Conservation (phyloP, 2,797 vertebrate species). For the Gallinago nigripennis region DNA sequence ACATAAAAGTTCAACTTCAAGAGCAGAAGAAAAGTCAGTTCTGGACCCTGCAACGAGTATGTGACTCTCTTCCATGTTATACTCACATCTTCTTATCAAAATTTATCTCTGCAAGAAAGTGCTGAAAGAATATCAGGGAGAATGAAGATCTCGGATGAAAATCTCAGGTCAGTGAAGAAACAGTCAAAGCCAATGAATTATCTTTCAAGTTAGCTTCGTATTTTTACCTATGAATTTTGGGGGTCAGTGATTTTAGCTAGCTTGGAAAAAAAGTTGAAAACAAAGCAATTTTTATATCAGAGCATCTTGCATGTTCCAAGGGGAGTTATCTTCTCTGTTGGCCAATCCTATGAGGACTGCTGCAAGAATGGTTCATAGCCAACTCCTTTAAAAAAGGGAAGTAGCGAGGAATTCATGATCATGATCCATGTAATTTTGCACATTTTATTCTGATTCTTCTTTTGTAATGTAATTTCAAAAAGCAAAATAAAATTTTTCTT, state of each 20-base stretch:
- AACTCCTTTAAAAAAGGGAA: neutral
- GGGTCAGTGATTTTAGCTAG: neutral
- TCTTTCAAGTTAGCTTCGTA: neutral
- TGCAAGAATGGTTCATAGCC: neutral
- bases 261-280: neutral
- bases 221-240: neutral
- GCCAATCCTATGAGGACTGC: neutral
- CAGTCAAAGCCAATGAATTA: slow-evolving; percentile 16
- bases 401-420: neutral
- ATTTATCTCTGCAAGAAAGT: neutral
- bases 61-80: neutral
- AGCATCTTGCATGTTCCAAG: neutral
- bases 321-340: neutral
- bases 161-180: slow-evolving; percentile 63
- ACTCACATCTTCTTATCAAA: neutral
- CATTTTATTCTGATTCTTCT: neutral
- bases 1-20: neutral
- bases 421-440: slow-evolving; percentile 6
- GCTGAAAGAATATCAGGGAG: neutral
- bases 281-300: neutral
- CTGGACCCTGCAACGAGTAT: neutral
- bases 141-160: slow-evolving; percentile 5
- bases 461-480: slow-evolving; percentile 36
- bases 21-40: slow-evolving; percentile 5
- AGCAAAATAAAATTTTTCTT: slow-evolving; percentile 34